Percentiles rank a stretch among this genome's conserved stretches.
These are phyloP conservation scores for Leptinotarsa undecemlineata DNA, from an alignment of 1,140 invertebrate species.

Conservation along the genomic window DNA sequence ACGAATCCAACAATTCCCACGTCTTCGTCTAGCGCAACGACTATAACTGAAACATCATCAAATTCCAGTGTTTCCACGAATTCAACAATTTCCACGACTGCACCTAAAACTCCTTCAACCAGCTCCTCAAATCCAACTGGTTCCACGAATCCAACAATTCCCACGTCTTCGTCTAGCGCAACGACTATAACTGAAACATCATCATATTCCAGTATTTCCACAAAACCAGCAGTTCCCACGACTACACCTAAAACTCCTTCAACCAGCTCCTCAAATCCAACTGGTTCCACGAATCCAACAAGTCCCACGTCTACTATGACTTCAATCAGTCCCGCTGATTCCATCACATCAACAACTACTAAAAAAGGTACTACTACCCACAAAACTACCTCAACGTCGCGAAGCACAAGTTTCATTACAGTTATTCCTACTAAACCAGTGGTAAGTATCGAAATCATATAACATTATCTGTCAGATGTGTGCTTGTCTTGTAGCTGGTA, in stretches of 20 bases:
- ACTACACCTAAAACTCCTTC: not conserved
- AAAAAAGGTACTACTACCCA: too few relatives aligned
- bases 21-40: not conserved
- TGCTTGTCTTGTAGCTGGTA: too few relatives aligned
- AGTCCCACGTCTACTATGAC: not conserved
- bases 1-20: not conserved
- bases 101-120: not conserved
- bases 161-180: too few relatives aligned
- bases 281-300: not conserved
- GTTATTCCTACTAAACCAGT: too few relatives aligned
- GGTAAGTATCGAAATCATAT: too few relatives aligned
- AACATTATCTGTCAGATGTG: too few relatives aligned
- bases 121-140: not conserved
- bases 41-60: not conserved
- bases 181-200: not conserved
- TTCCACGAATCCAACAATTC: not conserved
- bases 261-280: not conserved
- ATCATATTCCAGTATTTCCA: not conserved
- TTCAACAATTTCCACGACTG: not conserved
- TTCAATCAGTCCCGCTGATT: not conserved
- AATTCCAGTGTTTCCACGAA: not conserved
- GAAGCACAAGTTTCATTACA: too few relatives aligned
- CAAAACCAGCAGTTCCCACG: not conserved
- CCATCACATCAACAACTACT: not conserved
- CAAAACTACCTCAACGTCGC: too few relatives aligned